These are phyloP conservation scores for Drosophila eugracilis DNA, from an alignment of 1,140 invertebrate genomes.

Conservation along the genomic window DNA sequence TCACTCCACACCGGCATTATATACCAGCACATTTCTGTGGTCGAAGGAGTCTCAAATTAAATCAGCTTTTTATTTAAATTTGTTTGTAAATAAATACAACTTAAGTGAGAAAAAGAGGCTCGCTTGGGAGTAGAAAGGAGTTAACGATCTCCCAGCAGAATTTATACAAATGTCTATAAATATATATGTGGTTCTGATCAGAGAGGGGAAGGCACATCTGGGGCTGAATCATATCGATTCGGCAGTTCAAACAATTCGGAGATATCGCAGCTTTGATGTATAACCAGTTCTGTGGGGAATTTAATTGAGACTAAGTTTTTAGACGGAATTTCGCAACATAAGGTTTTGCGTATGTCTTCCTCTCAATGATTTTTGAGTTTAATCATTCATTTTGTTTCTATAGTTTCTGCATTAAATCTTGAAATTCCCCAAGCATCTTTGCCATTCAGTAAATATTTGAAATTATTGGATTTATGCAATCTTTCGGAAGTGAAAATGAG, in stretches of 20 bases:
- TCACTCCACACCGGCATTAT: conserved; percentile 27
- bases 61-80: conserved; percentile 12
- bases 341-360: too few relatives aligned
- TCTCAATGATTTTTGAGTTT: too few relatives aligned
- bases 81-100: conserved; percentile 3
- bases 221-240: conserved; percentile 16
- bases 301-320: neutral
- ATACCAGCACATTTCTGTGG: conserved; percentile 29
- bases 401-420: too few relatives aligned
- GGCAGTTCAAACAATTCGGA: conserved; percentile 2
- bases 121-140: conserved; percentile 14
- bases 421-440: neutral
- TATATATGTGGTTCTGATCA: conserved; percentile 3
- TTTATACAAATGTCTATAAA: neutral
- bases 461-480: too few relatives aligned
- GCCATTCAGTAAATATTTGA: neutral
- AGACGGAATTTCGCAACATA: neutral
- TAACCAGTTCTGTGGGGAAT: neutral
- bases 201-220: conserved; percentile 14
- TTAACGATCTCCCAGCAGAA: neutral
- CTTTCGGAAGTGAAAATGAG: neutral
- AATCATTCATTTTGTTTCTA: too few relatives aligned
- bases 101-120: conserved; percentile 13
- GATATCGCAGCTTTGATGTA: neutral
- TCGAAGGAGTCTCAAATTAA: conserved; percentile 2